These are phyloP conservation scores for Alca torda DNA, from an alignment of 2,797 vertebrate genomes.

Conservation along the genomic window DNA sequence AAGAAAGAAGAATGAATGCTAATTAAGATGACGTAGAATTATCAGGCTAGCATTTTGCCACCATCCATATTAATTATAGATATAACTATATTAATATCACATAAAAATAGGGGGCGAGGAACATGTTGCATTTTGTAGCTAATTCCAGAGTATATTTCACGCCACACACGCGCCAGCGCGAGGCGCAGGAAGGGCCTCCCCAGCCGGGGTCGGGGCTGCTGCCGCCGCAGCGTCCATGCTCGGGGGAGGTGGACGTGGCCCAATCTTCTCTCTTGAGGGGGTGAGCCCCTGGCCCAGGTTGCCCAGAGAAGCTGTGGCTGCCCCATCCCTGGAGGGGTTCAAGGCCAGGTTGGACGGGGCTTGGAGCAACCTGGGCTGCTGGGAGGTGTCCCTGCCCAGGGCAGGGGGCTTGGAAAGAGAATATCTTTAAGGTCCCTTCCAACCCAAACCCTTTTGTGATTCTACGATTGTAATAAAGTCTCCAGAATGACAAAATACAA, in stretches of 20 bases:
- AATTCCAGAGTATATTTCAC: not conserved
- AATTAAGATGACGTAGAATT: not conserved
- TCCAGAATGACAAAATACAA: not conserved
- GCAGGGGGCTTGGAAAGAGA: not conserved
- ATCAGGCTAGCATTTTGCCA: not conserved
- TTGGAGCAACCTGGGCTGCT: not conserved
- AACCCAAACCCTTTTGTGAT: not conserved
- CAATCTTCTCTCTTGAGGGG: not conserved
- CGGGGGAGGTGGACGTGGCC: not conserved
- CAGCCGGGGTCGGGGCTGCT: not conserved
- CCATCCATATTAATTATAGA: not conserved
- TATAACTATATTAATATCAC: not conserved
- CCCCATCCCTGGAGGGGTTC: not conserved
- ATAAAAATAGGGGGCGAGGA: not conserved
- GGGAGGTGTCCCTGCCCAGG: not conserved
- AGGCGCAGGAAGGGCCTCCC: not conserved
- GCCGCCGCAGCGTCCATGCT: accelerated
- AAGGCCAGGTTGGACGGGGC: not conserved
- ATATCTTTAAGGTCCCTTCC: not conserved
- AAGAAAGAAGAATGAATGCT: not conserved
- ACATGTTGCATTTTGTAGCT: not conserved
- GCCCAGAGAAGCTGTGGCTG: not conserved
- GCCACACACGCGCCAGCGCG: accelerated
- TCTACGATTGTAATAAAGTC: not conserved
- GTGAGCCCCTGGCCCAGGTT: not conserved